These are phyloP conservation scores for Apis florea DNA, from an alignment of 1,140 invertebrate species.

Conservation along the genomic window DNA sequence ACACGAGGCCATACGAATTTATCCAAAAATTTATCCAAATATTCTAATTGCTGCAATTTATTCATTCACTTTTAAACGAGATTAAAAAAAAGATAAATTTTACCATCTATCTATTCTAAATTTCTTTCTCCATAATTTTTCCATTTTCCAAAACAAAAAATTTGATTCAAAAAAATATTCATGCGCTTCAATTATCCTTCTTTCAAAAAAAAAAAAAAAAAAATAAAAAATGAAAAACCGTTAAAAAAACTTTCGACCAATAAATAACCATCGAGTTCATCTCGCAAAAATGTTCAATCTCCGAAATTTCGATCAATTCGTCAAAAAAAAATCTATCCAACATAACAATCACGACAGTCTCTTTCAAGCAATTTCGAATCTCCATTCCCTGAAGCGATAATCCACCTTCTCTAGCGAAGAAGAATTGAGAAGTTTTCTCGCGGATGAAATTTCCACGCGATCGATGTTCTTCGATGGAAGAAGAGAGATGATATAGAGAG, in stretches of 20 bases:
- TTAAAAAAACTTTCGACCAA: not conserved
- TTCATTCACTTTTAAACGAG: too few species aligned
- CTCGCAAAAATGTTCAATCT: not conserved
- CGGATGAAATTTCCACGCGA: conserved; percentile 2
- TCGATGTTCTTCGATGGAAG: conserved; percentile 3
- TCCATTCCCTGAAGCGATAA: not conserved
- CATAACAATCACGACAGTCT: too few species aligned
- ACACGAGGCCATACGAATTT: too few species aligned
- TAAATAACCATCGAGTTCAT: too few species aligned
- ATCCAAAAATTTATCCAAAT: too few species aligned
- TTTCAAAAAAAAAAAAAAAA: not conserved
- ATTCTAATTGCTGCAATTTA: too few species aligned
- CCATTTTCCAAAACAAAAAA: too few species aligned
- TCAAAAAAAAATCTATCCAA: not conserved
- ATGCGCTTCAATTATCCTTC: not conserved
- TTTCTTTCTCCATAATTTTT: too few species aligned
- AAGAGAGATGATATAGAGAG: not conserved
- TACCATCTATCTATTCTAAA: too few species aligned
- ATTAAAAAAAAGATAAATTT: too few species aligned
- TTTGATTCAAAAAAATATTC: not conserved
- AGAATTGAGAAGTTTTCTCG: not conserved
- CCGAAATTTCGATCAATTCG: not conserved
- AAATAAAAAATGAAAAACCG: not conserved
- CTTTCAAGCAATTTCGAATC: too few species aligned
- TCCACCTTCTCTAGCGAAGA: not conserved